Conservation (phyloP, 2,113 vertebrate species). For the Aspidoscelis tigris region DNA sequence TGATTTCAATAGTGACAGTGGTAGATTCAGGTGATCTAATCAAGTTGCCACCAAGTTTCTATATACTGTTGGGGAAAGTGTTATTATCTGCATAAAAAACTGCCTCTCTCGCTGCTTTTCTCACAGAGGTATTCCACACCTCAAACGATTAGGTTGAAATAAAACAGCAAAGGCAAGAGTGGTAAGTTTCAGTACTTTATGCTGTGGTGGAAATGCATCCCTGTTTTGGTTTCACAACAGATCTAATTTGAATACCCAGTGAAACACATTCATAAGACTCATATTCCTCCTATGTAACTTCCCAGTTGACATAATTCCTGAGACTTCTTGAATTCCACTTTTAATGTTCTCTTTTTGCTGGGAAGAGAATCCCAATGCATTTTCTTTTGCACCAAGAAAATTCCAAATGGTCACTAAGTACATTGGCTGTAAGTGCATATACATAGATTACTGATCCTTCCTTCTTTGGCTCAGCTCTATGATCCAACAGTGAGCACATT, state of each 20-base stretch:
- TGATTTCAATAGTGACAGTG: neutral
- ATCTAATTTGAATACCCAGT: neutral
- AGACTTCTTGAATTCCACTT: neutral
- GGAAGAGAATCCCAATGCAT: no score
- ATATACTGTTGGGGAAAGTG: neutral
- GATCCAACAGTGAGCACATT: no score
- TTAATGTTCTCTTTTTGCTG: neutral
- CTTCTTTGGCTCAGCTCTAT: no score
- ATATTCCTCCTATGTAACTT: neutral
- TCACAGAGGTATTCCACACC: neutral
- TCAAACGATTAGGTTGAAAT: neutral
- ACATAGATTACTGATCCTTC: no score
- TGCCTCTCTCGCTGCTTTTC: neutral
- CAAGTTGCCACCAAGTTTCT: neutral
- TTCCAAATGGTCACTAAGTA: no score
- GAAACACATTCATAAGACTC: neutral
- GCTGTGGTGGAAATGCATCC: neutral
- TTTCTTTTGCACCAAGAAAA: no score
- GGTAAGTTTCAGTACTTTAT: neutral
- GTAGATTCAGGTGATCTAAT: neutral
- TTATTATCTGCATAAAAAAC: neutral
- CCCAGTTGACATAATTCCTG: neutral
- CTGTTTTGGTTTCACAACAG: neutral
- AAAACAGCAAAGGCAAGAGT: neutral
- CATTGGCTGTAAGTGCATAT: no score